Evolutionary conservation across 1,140 invertebrate species (phyloP), one percentile per base, ranked within the genome.

Genomic region (Thereuonema tuberculata): DNA sequence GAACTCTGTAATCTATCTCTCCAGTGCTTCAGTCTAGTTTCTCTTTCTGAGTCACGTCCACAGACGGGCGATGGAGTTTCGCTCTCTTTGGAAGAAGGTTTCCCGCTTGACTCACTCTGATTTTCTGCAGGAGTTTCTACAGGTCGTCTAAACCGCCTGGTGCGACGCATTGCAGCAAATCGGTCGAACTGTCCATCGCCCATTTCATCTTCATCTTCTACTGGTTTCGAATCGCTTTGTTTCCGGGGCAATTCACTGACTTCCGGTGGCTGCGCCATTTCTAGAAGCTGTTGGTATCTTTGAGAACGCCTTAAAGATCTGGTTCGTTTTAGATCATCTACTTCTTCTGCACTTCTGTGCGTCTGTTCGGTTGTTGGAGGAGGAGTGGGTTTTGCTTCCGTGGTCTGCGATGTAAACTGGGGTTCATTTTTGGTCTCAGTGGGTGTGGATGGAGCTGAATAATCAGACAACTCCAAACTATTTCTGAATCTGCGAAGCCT

Each of bases 161-260:
- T 93, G 65, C 87, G 79, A 61, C 90, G 77, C 0, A 86, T 80
- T 0, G 85, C 81, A 3, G 88, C 87, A 69, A 87, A 87, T 60
- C 89, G 75, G 70, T 93, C 87, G 63, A 93, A 93, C 65, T 89
- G 85, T 1, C 85, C 86, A 71, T 70, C 68, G 56, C 76, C 77
- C 69, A 69, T 66, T 70, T 65, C 77, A 69, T 64, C 68, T 21
- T 69, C 67, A 25, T 56, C 56, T 21, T 56, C 5, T 58, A 24
- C 17, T 20, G 17, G 9, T 12, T n/a, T 43, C n/a, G 37, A 12
- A 43, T 12, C 37, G 37, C 37, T 43, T 43, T 43, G 37, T 9
- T 43, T n/a, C 9, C 37, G 9, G 9, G 9, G 9, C n/a, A 43
- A n/a, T 21, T 43, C 37, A 43, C 37, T 43, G n/a, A n/a, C n/a